A percentile compares a stretch with the other conserved stretches of the same genome.
Conservation (phyloP, 2,888 invertebrate genomes). For the Nomada ferruginata region DNA sequence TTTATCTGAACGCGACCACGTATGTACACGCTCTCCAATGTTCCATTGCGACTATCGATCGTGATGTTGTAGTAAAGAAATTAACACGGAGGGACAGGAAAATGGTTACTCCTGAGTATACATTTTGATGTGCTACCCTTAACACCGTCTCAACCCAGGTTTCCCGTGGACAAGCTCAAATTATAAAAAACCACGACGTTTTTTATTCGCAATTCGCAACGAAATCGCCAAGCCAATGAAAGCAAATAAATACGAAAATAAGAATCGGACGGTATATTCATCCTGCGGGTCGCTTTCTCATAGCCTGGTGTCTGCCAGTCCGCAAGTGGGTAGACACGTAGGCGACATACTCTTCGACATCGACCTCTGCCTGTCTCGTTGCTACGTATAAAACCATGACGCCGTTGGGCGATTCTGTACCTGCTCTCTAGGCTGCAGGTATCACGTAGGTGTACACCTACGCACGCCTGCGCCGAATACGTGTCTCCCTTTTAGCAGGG, state of each 20-base stretch:
- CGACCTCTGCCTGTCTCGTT: slow-evolving; percentile 46
- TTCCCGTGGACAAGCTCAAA: slow-evolving; percentile 37
- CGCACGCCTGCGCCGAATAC: slow-evolving; percentile 46
- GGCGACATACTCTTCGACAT: slow-evolving; percentile 54
- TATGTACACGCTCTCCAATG: slow-evolving; percentile 9
- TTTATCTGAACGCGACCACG: slow-evolving; percentile 30
- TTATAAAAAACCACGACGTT: slow-evolving; percentile 54
- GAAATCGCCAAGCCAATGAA: not conserved
- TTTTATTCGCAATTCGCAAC: slow-evolving; percentile 31
- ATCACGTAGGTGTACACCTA: slow-evolving; percentile 61
- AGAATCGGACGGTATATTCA: slow-evolving; percentile 47
- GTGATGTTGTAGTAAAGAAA: not conserved
- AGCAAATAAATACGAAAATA: too few species aligned
- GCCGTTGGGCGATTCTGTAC: slow-evolving; percentile 47
- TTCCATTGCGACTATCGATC: slow-evolving; percentile 19
- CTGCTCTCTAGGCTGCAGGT: slow-evolving; percentile 59
- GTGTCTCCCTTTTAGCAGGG: slow-evolving; percentile 6
- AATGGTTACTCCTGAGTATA: too few species aligned
- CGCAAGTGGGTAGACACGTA: slow-evolving; percentile 69
- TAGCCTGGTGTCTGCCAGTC: slow-evolving; percentile 38
- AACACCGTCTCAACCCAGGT: not conserved
- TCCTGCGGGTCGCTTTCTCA: slow-evolving; percentile 58
- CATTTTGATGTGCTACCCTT: too few species aligned
- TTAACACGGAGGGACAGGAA: too few species aligned
- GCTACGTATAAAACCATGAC: slow-evolving; percentile 37